Evolutionary conservation across 2,113 vertebrate species (phyloP).

Genomic region (Chloebia gouldiae): DNA sequence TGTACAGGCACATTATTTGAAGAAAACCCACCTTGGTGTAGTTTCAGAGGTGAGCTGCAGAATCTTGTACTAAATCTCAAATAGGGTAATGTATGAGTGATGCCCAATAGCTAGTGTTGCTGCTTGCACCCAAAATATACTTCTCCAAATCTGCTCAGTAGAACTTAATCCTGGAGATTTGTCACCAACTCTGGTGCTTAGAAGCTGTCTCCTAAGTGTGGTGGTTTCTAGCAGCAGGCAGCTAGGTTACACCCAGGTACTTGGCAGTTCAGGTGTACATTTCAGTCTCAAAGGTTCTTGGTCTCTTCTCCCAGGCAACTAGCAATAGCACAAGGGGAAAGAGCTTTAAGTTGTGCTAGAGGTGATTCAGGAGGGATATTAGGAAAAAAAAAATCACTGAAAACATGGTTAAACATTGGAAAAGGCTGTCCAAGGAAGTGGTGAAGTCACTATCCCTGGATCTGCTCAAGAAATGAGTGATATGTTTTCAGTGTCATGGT

Average conservation of each 20-base stretch:
- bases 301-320: neutral
- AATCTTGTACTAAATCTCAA: neutral
- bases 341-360: neutral
- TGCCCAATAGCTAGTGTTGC: neutral
- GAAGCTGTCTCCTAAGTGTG: neutral
- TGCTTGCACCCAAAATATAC: neutral
- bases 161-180: neutral
- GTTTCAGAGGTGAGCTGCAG: neutral
- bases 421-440: neutral
- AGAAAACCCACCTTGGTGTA: neutral
- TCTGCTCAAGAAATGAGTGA: neutral
- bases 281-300: neutral
- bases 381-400: neutral
- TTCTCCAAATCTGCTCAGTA: neutral
- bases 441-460: neutral
- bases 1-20: neutral
- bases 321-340: neutral
- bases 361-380: neutral
- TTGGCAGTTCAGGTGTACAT: neutral
- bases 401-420: too few relatives aligned
- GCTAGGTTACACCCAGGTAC: neutral
- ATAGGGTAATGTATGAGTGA: accelerated
- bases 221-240: neutral
- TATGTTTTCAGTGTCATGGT: neutral
- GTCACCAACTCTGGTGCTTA: neutral